Conservation (phyloP, 2,797 vertebrate species). For the Tinamus major region DNA sequence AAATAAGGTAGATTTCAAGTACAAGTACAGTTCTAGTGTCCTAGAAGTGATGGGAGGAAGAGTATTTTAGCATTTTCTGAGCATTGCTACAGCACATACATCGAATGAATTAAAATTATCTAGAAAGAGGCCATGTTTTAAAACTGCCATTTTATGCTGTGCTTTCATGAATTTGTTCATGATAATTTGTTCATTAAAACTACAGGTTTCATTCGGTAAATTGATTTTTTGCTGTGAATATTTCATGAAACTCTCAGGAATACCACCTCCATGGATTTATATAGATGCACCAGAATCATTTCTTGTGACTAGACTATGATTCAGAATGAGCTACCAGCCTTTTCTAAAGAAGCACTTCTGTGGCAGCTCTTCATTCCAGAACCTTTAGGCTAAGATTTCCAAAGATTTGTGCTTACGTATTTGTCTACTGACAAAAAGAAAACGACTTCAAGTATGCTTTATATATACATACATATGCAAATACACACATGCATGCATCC, state of each 20-base stretch:
- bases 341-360: slow-evolving; percentile 5
- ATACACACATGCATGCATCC: neutral
- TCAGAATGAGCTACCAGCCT: slow-evolving; percentile 17
- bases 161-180: neutral
- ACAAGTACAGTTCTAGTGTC: neutral
- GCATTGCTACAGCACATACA: neutral
- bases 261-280: neutral
- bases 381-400: slow-evolving; percentile 7
- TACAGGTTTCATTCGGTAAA: neutral
- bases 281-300: neutral
- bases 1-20: neutral
- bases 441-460: neutral
- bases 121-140: neutral
- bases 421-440: neutral
- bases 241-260: neutral
- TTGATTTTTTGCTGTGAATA: neutral
- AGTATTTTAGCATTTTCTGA: neutral
- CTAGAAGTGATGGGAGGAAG: neutral
- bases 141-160: neutral
- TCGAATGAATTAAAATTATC: neutral
- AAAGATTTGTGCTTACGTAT: neutral
- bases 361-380: neutral
- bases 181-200: neutral
- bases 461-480: neutral
- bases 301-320: slow-evolving; percentile 7